These are phyloP conservation scores for Diadumene lineata DNA, from an alignment of 92 coral and sea anemone species.

Conservation along the genomic window DNA sequence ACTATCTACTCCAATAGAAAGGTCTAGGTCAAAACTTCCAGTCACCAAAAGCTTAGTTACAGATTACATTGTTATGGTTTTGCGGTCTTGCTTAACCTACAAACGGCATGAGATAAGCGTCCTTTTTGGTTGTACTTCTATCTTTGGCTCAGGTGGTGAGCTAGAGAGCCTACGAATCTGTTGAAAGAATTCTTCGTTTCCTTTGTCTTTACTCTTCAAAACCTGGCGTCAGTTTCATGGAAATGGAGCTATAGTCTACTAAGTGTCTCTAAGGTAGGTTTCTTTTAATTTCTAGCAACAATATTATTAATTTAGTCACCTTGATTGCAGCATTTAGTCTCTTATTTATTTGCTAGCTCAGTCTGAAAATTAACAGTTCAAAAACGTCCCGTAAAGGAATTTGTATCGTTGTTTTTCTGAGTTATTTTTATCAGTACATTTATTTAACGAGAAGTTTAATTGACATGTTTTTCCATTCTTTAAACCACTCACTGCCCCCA, in stretches of 20 bases:
- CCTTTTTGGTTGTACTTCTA: slow-evolving; percentile 16
- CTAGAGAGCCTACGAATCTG: not conserved
- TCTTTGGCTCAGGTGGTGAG: slow-evolving; percentile 13
- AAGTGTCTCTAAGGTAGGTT: no score
- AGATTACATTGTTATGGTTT: slow-evolving; percentile 7
- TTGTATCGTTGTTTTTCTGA: not conserved
- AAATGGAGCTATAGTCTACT: not conserved
- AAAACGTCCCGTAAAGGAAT: not conserved
- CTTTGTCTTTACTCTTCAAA: not conserved
- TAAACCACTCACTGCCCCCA: not conserved
- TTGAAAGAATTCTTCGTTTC: not conserved
- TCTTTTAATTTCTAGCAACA: no score
- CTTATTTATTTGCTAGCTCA: no score
- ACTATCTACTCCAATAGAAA: slow-evolving; percentile 8
- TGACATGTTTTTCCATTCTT: not conserved
- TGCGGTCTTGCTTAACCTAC: slow-evolving; percentile 8
- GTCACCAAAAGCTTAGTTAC: not conserved
- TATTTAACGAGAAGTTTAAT: not conserved
- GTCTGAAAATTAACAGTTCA: not conserved
- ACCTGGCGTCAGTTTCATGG: not conserved
- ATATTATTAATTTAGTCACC: no score
- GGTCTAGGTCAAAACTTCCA: not conserved
- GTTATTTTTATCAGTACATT: not conserved
- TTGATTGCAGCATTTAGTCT: no score
- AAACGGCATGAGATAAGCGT: slow-evolving; percentile 27